Evolutionary conservation across 2,113 vertebrate species (phyloP).

Genomic region (Ginglymostoma cirratum): DNA sequence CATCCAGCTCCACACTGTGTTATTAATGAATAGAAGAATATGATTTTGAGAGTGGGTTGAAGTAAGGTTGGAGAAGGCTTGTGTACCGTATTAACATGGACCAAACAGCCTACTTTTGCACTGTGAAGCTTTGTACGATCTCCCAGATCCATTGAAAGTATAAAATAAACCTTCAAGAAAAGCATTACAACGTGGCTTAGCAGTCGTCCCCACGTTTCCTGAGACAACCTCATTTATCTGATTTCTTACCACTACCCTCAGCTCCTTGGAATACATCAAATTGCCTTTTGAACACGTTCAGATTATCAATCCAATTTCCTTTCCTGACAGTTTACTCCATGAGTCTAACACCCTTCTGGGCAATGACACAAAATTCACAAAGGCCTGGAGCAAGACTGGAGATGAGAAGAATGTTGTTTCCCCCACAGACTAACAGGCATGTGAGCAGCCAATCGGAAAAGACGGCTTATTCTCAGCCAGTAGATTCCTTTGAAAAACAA

Average conservation of each 20-base stretch:
- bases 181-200: not conserved
- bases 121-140: not conserved
- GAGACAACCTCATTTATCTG: not conserved
- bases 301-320: not conserved
- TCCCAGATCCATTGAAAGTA: not conserved
- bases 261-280: not conserved
- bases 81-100: not conserved
- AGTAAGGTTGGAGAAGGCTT: not conserved
- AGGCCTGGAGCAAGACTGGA: not conserved
- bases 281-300: not conserved
- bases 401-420: not conserved
- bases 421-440: not conserved
- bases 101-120: not conserved
- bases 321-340: not conserved
- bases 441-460: not conserved
- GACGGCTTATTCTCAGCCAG: not conserved
- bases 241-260: not conserved
- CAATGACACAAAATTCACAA: slow-evolving; percentile 3
- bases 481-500: not conserved
- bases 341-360: not conserved
- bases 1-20: too few relatives aligned
- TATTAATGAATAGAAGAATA: not conserved
- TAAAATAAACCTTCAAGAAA: not conserved
- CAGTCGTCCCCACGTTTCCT: not conserved
- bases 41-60: not conserved